Conservation (phyloP, 1,140 invertebrate species). For the Zaprionus capensis region DNA sequence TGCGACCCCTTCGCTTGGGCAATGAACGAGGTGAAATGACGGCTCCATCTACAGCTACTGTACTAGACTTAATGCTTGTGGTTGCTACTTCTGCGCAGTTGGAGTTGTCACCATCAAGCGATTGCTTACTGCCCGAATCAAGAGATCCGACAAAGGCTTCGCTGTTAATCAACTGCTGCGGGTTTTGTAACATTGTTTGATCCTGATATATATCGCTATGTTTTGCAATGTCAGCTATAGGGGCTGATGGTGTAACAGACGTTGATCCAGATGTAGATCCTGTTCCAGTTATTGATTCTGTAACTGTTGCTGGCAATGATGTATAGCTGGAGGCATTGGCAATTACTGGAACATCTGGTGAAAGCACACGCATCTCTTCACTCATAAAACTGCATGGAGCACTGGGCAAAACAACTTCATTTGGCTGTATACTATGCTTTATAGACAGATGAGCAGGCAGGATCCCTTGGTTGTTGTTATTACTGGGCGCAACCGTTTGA, state of each 20-base stretch:
- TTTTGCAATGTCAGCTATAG: slow-evolving; percentile 4
- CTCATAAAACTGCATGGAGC: slow-evolving; percentile 64
- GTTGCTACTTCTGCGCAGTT: not conserved
- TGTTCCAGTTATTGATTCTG: slow-evolving; percentile 4
- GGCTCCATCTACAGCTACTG: not conserved
- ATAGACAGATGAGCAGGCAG: not conserved
- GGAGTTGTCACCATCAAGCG: slow-evolving; percentile 17
- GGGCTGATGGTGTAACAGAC: slow-evolving; percentile 16
- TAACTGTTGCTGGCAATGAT: slow-evolving; percentile 14
- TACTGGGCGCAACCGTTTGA: slow-evolving; percentile 29
- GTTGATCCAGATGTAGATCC: not conserved
- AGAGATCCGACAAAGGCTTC: slow-evolving; percentile 1
- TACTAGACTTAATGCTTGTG: not conserved
- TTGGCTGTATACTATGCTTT: not conserved
- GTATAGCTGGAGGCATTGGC: slow-evolving; percentile 29
- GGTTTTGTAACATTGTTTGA: slow-evolving; percentile 4
- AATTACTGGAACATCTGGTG: slow-evolving; percentile 24
- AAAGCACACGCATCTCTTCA: slow-evolving; percentile 56
- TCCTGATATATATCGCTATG: slow-evolving; percentile 22
- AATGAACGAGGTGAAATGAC: not conserved
- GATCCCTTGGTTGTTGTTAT: not conserved
- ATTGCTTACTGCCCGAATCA: slow-evolving; percentile 1
- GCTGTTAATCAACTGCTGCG: not conserved
- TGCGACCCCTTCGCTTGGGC: slow-evolving; percentile 64
- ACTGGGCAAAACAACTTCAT: slow-evolving; percentile 27